Evolutionary conservation across 2,797 vertebrate genomes (phyloP).

Genomic region (Melanotaenia parkinsoni): DNA sequence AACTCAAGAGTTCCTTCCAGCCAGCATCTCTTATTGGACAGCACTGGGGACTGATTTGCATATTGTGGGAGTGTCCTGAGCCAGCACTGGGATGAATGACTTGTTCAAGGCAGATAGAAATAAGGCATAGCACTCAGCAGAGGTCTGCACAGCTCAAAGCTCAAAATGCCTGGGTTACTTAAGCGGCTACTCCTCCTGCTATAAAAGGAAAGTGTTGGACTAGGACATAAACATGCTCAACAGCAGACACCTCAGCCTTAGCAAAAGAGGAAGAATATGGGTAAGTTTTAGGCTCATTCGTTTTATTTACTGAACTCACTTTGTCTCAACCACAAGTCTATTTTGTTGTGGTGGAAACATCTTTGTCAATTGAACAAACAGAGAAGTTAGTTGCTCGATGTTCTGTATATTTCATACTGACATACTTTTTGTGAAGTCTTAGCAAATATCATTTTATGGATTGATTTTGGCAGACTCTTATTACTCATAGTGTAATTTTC

Average conservation of each 20-base stretch:
- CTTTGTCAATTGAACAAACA: background rate
- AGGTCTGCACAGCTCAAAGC: constrained; percentile 67
- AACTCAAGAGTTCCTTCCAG: constrained; percentile 48
- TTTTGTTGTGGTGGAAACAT: constrained; percentile 7
- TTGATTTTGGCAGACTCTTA: background rate
- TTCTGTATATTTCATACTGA: constrained; percentile 8
- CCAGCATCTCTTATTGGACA: constrained; percentile 75
- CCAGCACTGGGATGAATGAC: constrained; percentile 80
- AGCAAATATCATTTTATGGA: constrained; percentile 6
- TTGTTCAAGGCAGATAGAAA: constrained; percentile 80
- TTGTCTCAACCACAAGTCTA: background rate
- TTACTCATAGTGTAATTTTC: background rate
- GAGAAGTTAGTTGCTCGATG: background rate
- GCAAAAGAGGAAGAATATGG: constrained; percentile 79
- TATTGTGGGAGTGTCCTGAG: constrained; percentile 80
- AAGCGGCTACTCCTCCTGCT: constrained; percentile 62
- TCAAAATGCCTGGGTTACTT: constrained; percentile 78
- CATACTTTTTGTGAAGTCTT: background rate
- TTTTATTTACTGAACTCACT: constrained; percentile 35
- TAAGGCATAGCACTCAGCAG: constrained; percentile 74
- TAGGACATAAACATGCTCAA: constrained; percentile 82
- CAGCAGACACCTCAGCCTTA: constrained; percentile 68
- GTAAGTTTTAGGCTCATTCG: constrained; percentile 73
- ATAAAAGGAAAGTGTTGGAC: constrained; percentile 70
- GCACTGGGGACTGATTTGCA: constrained; percentile 73